Evolutionary conservation across 1,140 invertebrate genomes (phyloP), one percentile per base, ranked within the genome.

Genomic region (Pseudomyrmex pallidus): DNA sequence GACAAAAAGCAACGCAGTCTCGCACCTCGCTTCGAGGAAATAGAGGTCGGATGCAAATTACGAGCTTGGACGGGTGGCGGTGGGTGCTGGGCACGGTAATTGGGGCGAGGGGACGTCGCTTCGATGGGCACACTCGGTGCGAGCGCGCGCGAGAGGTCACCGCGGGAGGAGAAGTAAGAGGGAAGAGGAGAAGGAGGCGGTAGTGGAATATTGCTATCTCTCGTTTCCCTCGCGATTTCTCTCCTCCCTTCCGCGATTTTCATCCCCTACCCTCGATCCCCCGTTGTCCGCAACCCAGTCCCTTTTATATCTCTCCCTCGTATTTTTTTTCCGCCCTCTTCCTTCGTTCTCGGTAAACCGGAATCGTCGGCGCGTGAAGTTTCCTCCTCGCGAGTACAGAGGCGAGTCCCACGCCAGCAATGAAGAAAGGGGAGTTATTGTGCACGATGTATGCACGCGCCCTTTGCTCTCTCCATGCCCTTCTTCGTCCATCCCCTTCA

Each of bases 41-140:
- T 87, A 89, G 87, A 85, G 88, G 88, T 89, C 85, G 87, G 82
- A 89, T 82, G 87, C 85, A 87, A 89, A 89, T 89, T 82, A 89
- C 66, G 74, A 89, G 66, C 85, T 46, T 74, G 74, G 66, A 88
- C 54, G 76, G 22, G 70, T 85, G 83, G 74, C 66, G 68, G 74
- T 82, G 82, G 74, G 76, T 82, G 59, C 76, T 64, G 86, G 83
- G 83, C 56, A 87, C 78, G 73, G 87, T 89, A 89, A 89, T 89
- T 85, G 87, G 87, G 87, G 61, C 87, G 84, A 89, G 84, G 87
- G 87, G 74, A 89, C 83, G 74, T 57, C 78, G 59, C 64, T 25
- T 59, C n/a, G 67, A 70, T 25, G 67, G 52, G 48, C 50, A 70
- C 50, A 22, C 66, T 68, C 66, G 74, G 64, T 54, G 20, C 67